These are phyloP conservation scores for Gracilinanus agilis DNA, from an alignment of 2,113 vertebrate species.

Conservation along the genomic window DNA sequence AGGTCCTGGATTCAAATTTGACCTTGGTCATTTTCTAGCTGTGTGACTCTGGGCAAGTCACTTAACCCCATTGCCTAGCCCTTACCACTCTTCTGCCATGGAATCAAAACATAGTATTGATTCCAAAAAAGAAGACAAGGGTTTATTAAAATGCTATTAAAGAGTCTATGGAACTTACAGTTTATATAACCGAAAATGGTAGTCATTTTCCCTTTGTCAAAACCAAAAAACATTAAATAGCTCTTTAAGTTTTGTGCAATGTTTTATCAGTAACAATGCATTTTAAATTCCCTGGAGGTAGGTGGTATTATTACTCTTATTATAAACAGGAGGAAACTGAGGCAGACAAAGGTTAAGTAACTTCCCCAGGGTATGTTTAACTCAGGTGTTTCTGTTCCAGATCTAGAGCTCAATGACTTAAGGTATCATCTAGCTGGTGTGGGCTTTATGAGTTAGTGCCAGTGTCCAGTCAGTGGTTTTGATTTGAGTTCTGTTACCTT, in stretches of 20 bases:
- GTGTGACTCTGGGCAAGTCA: too few relatives aligned
- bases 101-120: too few relatives aligned
- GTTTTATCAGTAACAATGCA: neutral
- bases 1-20: too few relatives aligned
- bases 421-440: neutral
- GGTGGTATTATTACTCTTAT: neutral
- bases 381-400: neutral
- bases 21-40: too few relatives aligned
- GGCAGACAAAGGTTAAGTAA: neutral
- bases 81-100: too few relatives aligned
- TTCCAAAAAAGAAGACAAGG: too few relatives aligned
- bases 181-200: neutral
- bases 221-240: neutral
- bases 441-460: neutral
- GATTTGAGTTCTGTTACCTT: too few relatives aligned
- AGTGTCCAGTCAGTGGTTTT: too few relatives aligned
- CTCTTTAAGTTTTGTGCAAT: neutral
- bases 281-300: neutral
- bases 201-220: neutral
- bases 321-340: too few relatives aligned
- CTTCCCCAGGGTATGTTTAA: neutral
- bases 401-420: neutral
- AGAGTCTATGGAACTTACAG: neutral
- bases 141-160: neutral
- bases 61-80: too few relatives aligned